These are phyloP conservation scores for Rhagologus leucostigma DNA, from an alignment of 2,113 vertebrate genomes.

Conservation along the genomic window DNA sequence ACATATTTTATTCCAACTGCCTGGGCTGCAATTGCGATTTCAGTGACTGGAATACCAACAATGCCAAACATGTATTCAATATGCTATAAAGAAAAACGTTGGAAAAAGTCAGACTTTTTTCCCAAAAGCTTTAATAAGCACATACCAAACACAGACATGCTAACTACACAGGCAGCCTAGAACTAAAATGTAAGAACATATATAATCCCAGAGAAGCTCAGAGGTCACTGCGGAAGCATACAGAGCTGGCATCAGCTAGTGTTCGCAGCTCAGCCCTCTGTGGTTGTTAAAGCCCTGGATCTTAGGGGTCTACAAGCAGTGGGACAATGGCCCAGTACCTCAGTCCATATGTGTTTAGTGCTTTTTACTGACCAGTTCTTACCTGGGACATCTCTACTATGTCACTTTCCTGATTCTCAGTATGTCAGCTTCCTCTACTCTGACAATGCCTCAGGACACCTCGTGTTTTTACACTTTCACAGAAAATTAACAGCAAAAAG, in stretches of 20 bases:
- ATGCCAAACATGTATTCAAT: conserved; percentile 93
- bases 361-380: neutral
- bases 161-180: neutral
- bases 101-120: neutral
- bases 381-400: neutral
- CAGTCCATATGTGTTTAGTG: accelerated
- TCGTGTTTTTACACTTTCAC: neutral
- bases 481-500: neutral
- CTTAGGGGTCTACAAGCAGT: neutral
- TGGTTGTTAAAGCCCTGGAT: neutral
- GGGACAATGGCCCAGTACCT: neutral
- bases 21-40: conserved; percentile 89
- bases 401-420: neutral
- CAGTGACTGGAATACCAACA: conserved; percentile 88
- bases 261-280: neutral
- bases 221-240: neutral
- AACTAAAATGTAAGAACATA: neutral
- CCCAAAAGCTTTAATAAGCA: neutral
- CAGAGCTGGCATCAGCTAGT: neutral
- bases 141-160: neutral
- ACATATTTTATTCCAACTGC: conserved; percentile 88
- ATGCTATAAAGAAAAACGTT: conserved; percentile 64
- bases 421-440: neutral
- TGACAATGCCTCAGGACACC: accelerated
- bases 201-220: neutral